Evolutionary conservation across 2,888 invertebrate species (phyloP).

Genomic region (Tridacna crocea): DNA sequence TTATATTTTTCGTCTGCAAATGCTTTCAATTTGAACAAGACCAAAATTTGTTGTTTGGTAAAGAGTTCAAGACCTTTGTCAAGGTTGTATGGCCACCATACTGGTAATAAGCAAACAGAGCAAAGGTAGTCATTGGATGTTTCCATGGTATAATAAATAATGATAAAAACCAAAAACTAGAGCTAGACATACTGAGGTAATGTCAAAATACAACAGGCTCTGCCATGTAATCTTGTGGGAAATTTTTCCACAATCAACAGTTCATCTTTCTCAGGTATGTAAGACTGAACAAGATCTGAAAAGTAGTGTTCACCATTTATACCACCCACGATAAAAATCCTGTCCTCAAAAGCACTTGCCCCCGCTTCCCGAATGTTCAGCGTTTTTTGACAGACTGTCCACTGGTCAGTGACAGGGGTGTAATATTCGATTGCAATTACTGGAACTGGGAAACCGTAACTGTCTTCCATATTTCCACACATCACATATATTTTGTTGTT

Average conservation of each 20-base stretch:
- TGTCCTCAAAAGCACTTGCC: conserved; percentile 74
- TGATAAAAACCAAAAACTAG: too few relatives aligned
- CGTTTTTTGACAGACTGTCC: conserved; percentile 78
- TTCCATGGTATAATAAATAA: too few relatives aligned
- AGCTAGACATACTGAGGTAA: conserved; percentile 76
- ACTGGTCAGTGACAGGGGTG: conserved; percentile 74
- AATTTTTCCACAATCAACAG: conserved; percentile 78
- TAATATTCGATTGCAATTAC: conserved; percentile 80
- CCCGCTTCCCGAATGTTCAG: conserved; percentile 82
- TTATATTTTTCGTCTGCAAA: background rate
- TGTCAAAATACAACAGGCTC: conserved; percentile 81
- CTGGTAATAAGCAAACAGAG: too few relatives aligned
- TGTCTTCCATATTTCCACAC: conserved; percentile 82
- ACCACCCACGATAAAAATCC: conserved; percentile 82
- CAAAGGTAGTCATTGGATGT: too few relatives aligned
- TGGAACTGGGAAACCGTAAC: conserved; percentile 81
- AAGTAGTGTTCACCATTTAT: conserved; percentile 82
- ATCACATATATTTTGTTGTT: conserved; percentile 77
- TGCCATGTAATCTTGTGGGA: conserved; percentile 79
- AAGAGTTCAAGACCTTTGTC: background rate
- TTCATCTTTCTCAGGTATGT: conserved; percentile 75
- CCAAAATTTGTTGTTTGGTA: background rate
- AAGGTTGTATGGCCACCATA: background rate
- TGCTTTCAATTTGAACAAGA: background rate
- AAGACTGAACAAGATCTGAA: conserved; percentile 80